These are phyloP conservation scores for Apamea crenata DNA, from an alignment of 2,888 invertebrate species.

Conservation along the genomic window DNA sequence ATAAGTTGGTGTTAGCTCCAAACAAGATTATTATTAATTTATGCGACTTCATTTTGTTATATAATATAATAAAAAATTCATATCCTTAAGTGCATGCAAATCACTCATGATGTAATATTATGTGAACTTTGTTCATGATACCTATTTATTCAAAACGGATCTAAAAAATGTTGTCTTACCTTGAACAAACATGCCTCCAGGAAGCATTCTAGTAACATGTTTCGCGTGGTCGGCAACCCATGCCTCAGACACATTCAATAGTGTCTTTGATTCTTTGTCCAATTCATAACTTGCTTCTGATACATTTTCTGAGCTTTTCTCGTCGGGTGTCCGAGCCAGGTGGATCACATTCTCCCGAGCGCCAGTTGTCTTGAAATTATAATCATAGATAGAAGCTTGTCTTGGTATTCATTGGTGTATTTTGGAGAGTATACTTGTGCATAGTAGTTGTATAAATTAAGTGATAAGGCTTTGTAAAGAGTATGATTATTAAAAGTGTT, in stretches of 20 bases:
- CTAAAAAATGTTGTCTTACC: slow-evolving; percentile 81
- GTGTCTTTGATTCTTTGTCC: slow-evolving; percentile 82
- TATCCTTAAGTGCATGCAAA: slow-evolving; percentile 4
- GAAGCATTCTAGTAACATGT: slow-evolving; percentile 96
- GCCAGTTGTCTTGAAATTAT: slow-evolving; percentile 90
- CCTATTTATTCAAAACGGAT: slow-evolving; percentile 7
- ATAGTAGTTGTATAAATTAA: not conserved
- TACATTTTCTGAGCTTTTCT: slow-evolving; percentile 79
- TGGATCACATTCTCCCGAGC: slow-evolving; percentile 95
- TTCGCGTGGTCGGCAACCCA: slow-evolving; percentile 95
- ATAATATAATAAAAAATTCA: not conserved
- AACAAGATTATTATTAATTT: not conserved
- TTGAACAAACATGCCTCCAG: slow-evolving; percentile 96
- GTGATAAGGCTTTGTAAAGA: not conserved
- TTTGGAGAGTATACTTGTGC: not conserved
- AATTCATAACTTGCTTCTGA: slow-evolving; percentile 81
- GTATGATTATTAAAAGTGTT: not conserved
- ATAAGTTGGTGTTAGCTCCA: not conserved
- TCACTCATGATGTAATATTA: slow-evolving; percentile 2
- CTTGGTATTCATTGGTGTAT: not conserved
- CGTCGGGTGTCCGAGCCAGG: slow-evolving; percentile 94
- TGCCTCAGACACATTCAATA: slow-evolving; percentile 91
- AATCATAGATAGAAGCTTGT: not conserved
- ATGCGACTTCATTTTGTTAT: not conserved
- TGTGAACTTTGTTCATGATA: slow-evolving; percentile 11